Percentiles rank a stretch among this genome's conserved stretches.
Conservation (phyloP, 2,888 invertebrate species). For the Micropterix aruncella region DNA sequence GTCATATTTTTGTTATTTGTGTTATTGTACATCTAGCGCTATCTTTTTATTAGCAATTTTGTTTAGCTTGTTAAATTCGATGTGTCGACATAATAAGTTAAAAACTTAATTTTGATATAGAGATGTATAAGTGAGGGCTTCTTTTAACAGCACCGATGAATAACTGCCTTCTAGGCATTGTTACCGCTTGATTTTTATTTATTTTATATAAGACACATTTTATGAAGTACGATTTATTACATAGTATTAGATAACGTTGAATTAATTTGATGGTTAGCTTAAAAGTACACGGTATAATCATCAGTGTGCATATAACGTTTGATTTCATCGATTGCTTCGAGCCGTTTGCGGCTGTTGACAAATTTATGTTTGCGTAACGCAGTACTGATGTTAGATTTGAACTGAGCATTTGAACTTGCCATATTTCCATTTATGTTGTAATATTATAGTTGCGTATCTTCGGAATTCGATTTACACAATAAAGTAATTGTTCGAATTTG, state of each 20-base stretch:
- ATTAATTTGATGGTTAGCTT: background rate
- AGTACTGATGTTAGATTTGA: background rate
- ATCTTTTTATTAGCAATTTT: too few relatives aligned
- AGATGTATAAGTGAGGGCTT: too few relatives aligned
- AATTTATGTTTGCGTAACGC: background rate
- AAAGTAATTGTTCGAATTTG: conserved; percentile 2
- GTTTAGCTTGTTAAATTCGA: too few relatives aligned
- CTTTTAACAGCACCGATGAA: background rate
- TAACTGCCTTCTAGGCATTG: background rate
- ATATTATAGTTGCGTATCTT: background rate
- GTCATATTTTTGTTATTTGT: too few relatives aligned
- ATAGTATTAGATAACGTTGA: background rate
- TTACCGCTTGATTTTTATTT: background rate
- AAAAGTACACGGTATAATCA: background rate
- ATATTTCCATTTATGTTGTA: conserved; percentile 2
- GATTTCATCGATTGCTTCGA: too few relatives aligned
- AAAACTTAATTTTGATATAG: too few relatives aligned
- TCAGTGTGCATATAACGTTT: background rate
- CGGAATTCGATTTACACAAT: conserved; percentile 2
- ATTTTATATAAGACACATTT: background rate
- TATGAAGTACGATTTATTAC: background rate
- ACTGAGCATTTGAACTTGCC: background rate
- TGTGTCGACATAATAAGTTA: too few relatives aligned
- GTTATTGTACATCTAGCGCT: too few relatives aligned
- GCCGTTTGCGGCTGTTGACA: too few relatives aligned